These are phyloP conservation scores for Megamerina dolium DNA, from an alignment of 2,888 invertebrate genomes.

Conservation along the genomic window DNA sequence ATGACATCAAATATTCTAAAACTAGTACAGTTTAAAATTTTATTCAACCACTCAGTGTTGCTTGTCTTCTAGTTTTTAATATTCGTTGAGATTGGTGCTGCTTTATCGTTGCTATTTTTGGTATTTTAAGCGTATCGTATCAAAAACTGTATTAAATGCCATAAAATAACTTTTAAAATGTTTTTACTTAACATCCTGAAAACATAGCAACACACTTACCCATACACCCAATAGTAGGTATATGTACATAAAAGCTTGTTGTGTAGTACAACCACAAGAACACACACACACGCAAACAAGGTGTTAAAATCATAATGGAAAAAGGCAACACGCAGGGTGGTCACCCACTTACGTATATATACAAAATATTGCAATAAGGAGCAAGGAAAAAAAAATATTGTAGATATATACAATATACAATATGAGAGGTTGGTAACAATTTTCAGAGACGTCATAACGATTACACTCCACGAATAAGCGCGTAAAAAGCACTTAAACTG, in stretches of 20 bases:
- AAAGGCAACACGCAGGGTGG: background rate
- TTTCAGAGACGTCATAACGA: constrained; percentile 17
- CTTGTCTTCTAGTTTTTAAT: too few relatives aligned
- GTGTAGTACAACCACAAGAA: background rate
- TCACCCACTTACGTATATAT: too few relatives aligned
- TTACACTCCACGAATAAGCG: constrained; percentile 15
- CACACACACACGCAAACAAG: constrained; percentile 11
- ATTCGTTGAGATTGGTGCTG: too few relatives aligned
- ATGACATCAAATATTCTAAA: too few relatives aligned
- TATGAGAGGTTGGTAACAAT: constrained; percentile 23
- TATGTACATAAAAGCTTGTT: too few relatives aligned
- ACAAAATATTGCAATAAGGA: background rate
- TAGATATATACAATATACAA: background rate
- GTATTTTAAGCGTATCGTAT: too few relatives aligned
- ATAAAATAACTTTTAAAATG: constrained; percentile 45
- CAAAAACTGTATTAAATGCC: constrained; percentile 42
- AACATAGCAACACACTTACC: constrained; percentile 8
- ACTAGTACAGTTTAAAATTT: too few relatives aligned
- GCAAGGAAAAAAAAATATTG: background rate
- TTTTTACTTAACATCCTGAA: constrained; percentile 38
- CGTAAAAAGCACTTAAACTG: constrained; percentile 18
- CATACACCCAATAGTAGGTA: too few relatives aligned
- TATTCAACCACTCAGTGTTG: too few relatives aligned
- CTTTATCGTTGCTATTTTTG: too few relatives aligned
- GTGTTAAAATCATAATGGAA: constrained; percentile 30